A percentile compares a stretch with the other conserved stretches of the same genome.
Conservation (phyloP, 2,888 invertebrate species). For the Aphrophora alni region DNA sequence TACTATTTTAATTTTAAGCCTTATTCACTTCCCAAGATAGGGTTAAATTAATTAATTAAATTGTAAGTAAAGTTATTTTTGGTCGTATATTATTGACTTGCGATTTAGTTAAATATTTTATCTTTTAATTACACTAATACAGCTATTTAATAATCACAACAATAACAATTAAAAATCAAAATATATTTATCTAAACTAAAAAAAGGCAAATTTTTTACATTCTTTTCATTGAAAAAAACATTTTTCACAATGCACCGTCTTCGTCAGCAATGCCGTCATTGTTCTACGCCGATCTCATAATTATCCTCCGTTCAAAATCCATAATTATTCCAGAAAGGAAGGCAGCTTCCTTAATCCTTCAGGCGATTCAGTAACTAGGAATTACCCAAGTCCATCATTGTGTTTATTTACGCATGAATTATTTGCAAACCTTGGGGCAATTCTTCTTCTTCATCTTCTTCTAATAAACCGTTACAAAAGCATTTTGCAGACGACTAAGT, state of each 20-base stretch:
- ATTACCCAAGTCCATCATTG: background rate
- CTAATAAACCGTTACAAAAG: conserved; percentile 2
- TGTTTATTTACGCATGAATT: conserved; percentile 6
- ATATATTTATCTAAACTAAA: too few relatives aligned
- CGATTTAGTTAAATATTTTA: too few relatives aligned
- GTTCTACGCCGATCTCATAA: background rate
- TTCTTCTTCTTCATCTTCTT: background rate
- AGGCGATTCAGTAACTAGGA: background rate
- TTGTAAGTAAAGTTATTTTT: too few relatives aligned
- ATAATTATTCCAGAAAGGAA: background rate
- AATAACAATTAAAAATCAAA: too few relatives aligned
- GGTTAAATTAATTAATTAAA: too few relatives aligned
- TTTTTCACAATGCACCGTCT: background rate
- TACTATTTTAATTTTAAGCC: too few relatives aligned
- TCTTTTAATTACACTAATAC: too few relatives aligned
- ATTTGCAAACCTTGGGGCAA: background rate
- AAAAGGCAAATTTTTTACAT: too few relatives aligned
- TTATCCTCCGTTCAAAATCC: background rate
- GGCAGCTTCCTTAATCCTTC: background rate
- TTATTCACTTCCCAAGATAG: too few relatives aligned
- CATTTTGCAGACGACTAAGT: background rate
- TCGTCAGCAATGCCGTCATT: background rate
- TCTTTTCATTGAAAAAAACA: too few relatives aligned
- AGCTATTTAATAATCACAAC: too few relatives aligned
- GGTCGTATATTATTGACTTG: too few relatives aligned